Evolutionary conservation across 2,113 vertebrate species (phyloP), one percentile per base, ranked within the genome.

Genomic region (Anhinga rufa): DNA sequence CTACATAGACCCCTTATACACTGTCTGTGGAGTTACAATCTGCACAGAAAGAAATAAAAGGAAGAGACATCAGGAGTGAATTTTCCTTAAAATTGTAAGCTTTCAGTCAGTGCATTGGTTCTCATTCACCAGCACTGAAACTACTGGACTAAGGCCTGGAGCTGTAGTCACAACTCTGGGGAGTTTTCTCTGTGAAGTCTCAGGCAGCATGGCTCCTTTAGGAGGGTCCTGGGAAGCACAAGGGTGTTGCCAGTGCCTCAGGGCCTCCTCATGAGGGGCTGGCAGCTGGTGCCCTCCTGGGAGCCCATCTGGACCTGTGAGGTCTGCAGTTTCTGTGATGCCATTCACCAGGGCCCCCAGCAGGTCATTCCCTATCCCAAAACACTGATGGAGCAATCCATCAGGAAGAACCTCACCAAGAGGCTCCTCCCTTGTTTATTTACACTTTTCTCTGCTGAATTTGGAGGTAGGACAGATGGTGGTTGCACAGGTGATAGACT

Each of bases 201-300:
- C 1, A 0, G 10, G 38, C 61, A 87, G 16, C 17, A 34, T 0
- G 1, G 19, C 3, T 60, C 24, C 42, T 80, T 36, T 65, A 69
- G 21, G 46, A 88, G 34, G 1, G 2, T 65, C 4, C 40, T 86
- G 52, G 40, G 28, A 88, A 83, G 29, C 34, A 62, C 19, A 17
- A 28, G 21, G 44, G 8, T 11, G 6, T n/a, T 74, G 13, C 19
- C 29, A 9, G 22, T 68, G 36, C 40, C 54, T 90, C 58, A 72
- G 44, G 14, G 16, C 9, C 21, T 65, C 19, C 34, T 86, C 9
- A 3, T 25, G 72, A 69, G 12, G 4, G 4, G 2, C 6, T 82
- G 31, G 34, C 28, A 40, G 12, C 14, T 18, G 29, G 6, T 60
- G 16, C 3, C 21, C 12, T 80, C 24, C 29, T 51, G 58, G n/a